Base-by-base conservation (phyloP, 2,888 invertebrate genomes). In the Standfussiana lucernea region DNA sequence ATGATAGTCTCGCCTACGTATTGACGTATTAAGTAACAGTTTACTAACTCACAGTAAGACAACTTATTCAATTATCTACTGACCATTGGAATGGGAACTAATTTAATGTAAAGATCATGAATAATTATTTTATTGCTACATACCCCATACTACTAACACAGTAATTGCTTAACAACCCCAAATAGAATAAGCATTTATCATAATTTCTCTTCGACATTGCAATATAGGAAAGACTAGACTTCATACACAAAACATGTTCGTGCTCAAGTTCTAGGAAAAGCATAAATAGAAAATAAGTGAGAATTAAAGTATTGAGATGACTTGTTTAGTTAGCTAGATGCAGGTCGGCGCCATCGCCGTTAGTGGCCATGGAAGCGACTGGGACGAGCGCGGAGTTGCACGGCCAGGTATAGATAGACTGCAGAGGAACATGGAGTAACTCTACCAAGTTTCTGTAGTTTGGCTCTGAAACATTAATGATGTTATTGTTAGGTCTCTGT, bases 361-460 rank as follows among this genome's bases (percentile, higher is more conserved):
- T 96, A 50, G 94, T 89, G 15, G 92, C 79, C 59, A 91, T 73
- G 15, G 81, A 82, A n/a, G 93, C 85, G n/a, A 72, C 82, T 24
- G 47, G 28, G 15, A 69, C 77, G 47, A 80, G 56, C 4, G 75
- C 68, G 6, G 93, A 91, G 76, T 93, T 89, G 85, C 92, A 93
- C 1, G 97, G 97, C 94, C 97, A 97, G 89, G 97, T 97, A 95
- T 98, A 99, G 89, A 99, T 97, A 68, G 98, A 98, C 94, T 99
- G 98, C 88, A 99, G 96, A 65, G 99, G 99, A 87, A 99, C 98
- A 93, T 99, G 99, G 66, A 99, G 97, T 80, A 99, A 95, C 95
- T 99, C 99, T 89, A 99, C 98, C 90, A 99, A 97, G 95, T 98
- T 97, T 87, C 98, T 98, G 93, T 98, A 98, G 95, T 98, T 98